Base-by-base conservation (phyloP, 2,797 vertebrate genomes). In the Muraenolepis orangiensis region DNA sequence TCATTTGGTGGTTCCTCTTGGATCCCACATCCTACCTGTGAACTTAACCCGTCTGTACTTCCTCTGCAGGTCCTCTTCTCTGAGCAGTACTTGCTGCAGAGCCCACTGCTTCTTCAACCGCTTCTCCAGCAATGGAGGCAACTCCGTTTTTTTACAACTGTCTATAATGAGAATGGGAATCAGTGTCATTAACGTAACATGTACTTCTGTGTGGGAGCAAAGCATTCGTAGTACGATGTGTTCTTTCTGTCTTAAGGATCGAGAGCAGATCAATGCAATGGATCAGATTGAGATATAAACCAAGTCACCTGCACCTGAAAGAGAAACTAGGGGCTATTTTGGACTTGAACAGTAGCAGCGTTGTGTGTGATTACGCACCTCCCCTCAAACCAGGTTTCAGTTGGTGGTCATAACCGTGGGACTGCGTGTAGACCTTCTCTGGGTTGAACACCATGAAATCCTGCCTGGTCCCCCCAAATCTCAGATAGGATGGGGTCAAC, bases 391-490 rank as follows among this genome's bases (percentile, higher is more conserved):
- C 42, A 4, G 78, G 38, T 36, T 72, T 72, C 32, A 1, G 70
- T 64, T 80, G 86, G 69, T 78, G 84, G 18, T 67, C 28, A 71
- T 38, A 18, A 74, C 80, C 82, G 77, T 93, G 91, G 77, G 91
- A 87, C 0, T 0, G 76, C 1, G 85, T 89, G 12, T 88, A 85
- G 75, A 87, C 46, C 68, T 89, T 89, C 34, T 86, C 76, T 42
- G 96, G 96, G 70, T 85, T 90, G 81, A 98, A 99, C 80, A 92
- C 88, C 78, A 98, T 95, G 78, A 98, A 98, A 83, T 99, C 97
- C 18, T 96, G 95, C 72, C 91, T 88, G 0, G 95, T 97, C 36
- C 98, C 97, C 0, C 98, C 98, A 40, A 99, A 99, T 42, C 98
- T 93, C 78, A 98, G 57, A 75, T 95, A 97, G 0, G 94, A 95